A percentile compares a stretch with the other conserved stretches of the same genome.
Conservation (phyloP, 2,888 invertebrate species). For the Pyrgus malvae region DNA sequence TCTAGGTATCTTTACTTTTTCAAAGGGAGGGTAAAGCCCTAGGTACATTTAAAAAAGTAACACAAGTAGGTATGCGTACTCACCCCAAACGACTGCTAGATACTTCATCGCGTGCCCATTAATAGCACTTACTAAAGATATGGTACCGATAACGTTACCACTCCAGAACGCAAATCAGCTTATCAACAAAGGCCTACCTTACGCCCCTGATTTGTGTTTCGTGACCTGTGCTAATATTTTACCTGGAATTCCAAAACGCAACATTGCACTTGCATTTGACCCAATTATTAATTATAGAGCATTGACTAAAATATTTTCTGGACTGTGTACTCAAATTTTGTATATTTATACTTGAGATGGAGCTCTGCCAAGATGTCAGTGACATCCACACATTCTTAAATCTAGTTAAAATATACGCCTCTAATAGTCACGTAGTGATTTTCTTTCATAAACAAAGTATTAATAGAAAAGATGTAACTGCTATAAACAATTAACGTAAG, state of each 20-base stretch:
- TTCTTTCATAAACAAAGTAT: constrained; percentile 40
- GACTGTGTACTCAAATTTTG: constrained; percentile 68
- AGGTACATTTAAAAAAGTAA: too few species aligned
- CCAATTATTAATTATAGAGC: constrained; percentile 59
- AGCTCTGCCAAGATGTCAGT: constrained; percentile 75
- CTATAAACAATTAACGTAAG: constrained; percentile 20
- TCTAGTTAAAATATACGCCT: constrained; percentile 52
- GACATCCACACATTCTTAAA: constrained; percentile 67
- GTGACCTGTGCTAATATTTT: background rate
- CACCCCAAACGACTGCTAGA: background rate
- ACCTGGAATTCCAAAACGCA: background rate
- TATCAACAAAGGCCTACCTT: constrained; percentile 1
- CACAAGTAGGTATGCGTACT: background rate
- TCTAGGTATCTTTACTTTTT: too few species aligned
- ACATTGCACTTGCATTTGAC: constrained; percentile 38
- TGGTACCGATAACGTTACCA: constrained; percentile 5
- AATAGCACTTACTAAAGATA: constrained; percentile 5
- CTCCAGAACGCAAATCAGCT: constrained; percentile 10
- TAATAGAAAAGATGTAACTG: constrained; percentile 32
- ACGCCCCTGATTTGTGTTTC: background rate
- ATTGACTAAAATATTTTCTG: constrained; percentile 68
- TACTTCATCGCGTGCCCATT: background rate
- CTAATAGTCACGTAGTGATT: constrained; percentile 34
- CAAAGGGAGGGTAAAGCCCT: too few species aligned
- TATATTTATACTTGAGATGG: constrained; percentile 75